These are phyloP conservation scores for Ophiothrix spiculata DNA, from an alignment of 35 echinoderm and acorn worm genomes.

Conservation along the genomic window DNA sequence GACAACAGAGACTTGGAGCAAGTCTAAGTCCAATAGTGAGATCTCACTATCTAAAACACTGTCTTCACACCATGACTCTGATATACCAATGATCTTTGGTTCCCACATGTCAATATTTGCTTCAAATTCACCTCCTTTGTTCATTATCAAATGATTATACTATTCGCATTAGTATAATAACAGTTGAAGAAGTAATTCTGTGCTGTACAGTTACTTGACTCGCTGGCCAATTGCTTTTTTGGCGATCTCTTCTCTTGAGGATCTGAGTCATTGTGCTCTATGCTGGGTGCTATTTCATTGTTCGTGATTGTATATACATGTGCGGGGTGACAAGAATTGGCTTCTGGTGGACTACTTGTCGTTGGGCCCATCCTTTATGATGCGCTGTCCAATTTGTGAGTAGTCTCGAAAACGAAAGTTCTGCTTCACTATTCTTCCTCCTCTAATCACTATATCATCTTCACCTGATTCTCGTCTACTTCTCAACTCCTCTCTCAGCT, in stretches of 20 bases:
- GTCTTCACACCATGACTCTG: slow-evolving; percentile 8
- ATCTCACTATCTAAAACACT: slow-evolving; percentile 14
- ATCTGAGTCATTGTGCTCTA: background rate
- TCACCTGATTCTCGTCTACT: background rate
- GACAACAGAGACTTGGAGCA: too few species aligned
- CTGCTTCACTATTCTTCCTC: background rate
- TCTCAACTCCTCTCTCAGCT: background rate
- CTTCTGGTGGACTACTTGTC: background rate
- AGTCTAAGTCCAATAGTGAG: too few species aligned
- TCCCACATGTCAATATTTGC: background rate
- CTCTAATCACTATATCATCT: background rate
- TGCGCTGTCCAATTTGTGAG: background rate
- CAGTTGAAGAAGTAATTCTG: too few species aligned
- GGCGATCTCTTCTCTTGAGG: background rate
- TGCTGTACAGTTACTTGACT: too few species aligned
- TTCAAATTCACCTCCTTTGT: background rate
- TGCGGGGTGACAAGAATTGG: background rate
- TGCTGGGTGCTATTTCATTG: background rate
- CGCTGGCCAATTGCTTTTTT: too few species aligned
- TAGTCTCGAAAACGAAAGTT: background rate
- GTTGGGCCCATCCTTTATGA: background rate
- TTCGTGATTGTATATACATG: background rate
- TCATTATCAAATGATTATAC: too few species aligned
- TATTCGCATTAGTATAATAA: slow-evolving; percentile 16
- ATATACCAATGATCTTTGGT: slow-evolving; percentile 16